Percentiles rank a stretch among this genome's conserved stretches.
These are phyloP conservation scores for Siniperca obscura DNA, from an alignment of 2,797 vertebrate genomes.

Conservation along the genomic window DNA sequence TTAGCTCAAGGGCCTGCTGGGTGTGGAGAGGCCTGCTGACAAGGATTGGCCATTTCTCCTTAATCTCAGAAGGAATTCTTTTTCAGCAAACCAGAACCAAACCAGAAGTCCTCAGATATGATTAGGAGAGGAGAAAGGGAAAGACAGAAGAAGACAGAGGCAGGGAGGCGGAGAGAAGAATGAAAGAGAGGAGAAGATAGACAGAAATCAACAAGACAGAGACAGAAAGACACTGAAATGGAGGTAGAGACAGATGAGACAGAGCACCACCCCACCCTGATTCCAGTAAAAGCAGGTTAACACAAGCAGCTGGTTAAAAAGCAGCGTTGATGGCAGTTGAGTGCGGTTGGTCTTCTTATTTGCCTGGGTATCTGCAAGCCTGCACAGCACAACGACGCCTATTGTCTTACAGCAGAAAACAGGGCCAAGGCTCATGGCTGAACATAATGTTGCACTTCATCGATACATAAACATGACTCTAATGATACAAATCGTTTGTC, in stretches of 20 bases:
- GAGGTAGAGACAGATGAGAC: slow-evolving; percentile 1
- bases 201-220: background rate
- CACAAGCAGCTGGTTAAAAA: slow-evolving; percentile 48
- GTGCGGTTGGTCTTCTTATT: slow-evolving; percentile 71
- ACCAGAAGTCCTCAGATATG: slow-evolving; percentile 40
- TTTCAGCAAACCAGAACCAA: slow-evolving; percentile 14
- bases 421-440: slow-evolving; percentile 23
- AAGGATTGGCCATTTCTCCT: slow-evolving; percentile 61
- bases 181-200: background rate
- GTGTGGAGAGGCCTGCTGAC: slow-evolving; percentile 50
- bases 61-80: slow-evolving; percentile 75
- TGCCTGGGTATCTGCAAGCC: slow-evolving; percentile 66
- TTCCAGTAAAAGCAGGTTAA: slow-evolving; percentile 59
- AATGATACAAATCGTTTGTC: slow-evolving; percentile 38
- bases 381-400: slow-evolving; percentile 62
- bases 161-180: background rate
- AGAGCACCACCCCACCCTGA: slow-evolving; percentile 34
- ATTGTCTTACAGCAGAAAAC: slow-evolving; percentile 63
- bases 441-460: slow-evolving; percentile 51
- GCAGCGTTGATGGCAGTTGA: slow-evolving; percentile 63
- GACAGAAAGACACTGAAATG: background rate
- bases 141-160: slow-evolving; percentile 11
- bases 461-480: slow-evolving; percentile 14
- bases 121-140: slow-evolving; percentile 27
- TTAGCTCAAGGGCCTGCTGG: slow-evolving; percentile 25